These are phyloP conservation scores for Isoperla grammatica DNA, from an alignment of 2,888 invertebrate genomes.

Conservation along the genomic window DNA sequence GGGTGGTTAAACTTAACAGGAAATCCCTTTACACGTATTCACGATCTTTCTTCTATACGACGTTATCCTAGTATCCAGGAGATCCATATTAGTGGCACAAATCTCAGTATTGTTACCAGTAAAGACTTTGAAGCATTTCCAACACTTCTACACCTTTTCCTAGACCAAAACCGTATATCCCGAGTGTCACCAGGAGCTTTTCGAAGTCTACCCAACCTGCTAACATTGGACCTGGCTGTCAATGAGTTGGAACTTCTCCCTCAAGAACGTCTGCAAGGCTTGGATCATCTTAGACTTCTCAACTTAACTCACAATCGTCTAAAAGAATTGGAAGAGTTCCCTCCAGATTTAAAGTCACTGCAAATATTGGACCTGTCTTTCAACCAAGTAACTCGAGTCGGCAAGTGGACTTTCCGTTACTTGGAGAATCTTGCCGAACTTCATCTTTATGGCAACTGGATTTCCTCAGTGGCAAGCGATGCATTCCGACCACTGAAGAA, in stretches of 20 bases:
- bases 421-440: constrained; percentile 71
- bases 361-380: constrained; percentile 76
- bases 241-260: constrained; percentile 80
- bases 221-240: constrained; percentile 72
- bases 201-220: constrained; percentile 65
- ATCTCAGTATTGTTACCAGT: constrained; percentile 74
- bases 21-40: constrained; percentile 71
- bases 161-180: constrained; percentile 68
- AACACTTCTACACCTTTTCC: constrained; percentile 64
- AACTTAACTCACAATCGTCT: constrained; percentile 81
- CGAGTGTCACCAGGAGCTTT: constrained; percentile 82
- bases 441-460: constrained; percentile 75
- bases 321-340: constrained; percentile 75
- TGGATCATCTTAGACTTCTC: constrained; percentile 63
- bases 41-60: constrained; percentile 60
- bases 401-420: constrained; percentile 68
- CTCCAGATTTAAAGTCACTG: constrained; percentile 67
- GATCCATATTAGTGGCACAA: constrained; percentile 71
- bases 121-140: constrained; percentile 83
- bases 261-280: constrained; percentile 74
- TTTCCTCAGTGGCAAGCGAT: constrained; percentile 69
- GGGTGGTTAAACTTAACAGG: constrained; percentile 75
- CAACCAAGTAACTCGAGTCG: constrained; percentile 74
- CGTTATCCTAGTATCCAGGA: constrained; percentile 75
- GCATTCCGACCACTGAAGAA: constrained; percentile 72